phyloP scores from a whole-genome alignment of 2,888 invertebrate species.

The Mythimna pallens region DNA sequence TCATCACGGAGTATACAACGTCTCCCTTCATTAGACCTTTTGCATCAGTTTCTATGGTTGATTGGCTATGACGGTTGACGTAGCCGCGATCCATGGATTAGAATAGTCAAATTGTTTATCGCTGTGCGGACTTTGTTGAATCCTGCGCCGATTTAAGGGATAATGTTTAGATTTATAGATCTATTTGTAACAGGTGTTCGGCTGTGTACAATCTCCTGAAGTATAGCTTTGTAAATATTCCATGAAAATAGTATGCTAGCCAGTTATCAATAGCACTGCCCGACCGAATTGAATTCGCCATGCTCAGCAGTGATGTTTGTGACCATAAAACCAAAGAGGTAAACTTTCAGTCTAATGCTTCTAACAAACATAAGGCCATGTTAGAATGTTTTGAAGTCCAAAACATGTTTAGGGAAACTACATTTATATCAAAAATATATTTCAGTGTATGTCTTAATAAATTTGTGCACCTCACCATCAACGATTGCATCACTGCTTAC shows the following conservation, averaged over 20 bases:
- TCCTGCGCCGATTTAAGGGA: slow-evolving; percentile 29
- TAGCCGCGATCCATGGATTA: slow-evolving; percentile 46
- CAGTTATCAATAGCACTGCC: not conserved
- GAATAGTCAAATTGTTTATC: slow-evolving; percentile 45
- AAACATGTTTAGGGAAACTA: not conserved
- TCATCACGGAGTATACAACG: not conserved
- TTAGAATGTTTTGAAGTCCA: too few species aligned
- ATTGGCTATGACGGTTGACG: slow-evolving; percentile 34
- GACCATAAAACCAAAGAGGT: not conserved
- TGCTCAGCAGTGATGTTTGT: not conserved
- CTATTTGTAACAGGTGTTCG: not conserved
- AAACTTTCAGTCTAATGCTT: not conserved
- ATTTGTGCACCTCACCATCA: too few species aligned
- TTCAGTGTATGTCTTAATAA: too few species aligned
- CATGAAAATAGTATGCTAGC: not conserved
- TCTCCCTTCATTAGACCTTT: slow-evolving; percentile 10
- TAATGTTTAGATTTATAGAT: slow-evolving; percentile 1
- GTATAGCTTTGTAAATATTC: not conserved
- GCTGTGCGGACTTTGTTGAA: slow-evolving; percentile 28
- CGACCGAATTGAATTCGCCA: not conserved
- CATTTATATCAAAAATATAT: too few species aligned
- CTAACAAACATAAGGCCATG: too few species aligned
- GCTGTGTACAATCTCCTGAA: not conserved
- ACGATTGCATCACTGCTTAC: too few species aligned
- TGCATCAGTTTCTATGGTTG: not conserved